phyloP scores from a whole-genome alignment of 2,113 vertebrate species.

The Podarcis cretensis region DNA sequence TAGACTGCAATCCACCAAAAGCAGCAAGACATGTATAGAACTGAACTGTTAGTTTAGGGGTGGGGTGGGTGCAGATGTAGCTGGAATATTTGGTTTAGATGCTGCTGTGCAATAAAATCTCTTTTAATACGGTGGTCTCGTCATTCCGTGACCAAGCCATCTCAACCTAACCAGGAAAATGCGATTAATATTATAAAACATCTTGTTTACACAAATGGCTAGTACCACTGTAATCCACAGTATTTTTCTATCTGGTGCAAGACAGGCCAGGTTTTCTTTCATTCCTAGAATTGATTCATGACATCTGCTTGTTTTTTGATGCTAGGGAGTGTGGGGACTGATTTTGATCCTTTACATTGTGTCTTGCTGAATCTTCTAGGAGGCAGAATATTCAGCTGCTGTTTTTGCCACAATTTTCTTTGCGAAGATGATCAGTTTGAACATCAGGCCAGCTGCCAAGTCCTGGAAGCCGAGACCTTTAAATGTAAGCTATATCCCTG shows the following conservation, averaged over 20 bases:
- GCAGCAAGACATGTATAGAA: neutral
- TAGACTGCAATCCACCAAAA: neutral
- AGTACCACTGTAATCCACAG: neutral
- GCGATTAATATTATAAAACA: neutral
- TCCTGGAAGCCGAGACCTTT: conserved; percentile 96
- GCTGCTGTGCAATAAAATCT: neutral
- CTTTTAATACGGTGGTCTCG: neutral
- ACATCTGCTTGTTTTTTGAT: neutral
- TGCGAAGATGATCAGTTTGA: conserved; percentile 99
- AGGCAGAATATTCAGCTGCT: conserved; percentile 95
- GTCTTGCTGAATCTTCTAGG: conserved; percentile 76
- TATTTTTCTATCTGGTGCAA: conserved; percentile 15
- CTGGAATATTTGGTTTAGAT: neutral
- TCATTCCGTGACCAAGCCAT: neutral
- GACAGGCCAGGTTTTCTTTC: neutral
- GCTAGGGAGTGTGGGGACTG: neutral
- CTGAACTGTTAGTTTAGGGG: neutral
- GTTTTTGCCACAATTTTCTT: conserved; percentile 95
- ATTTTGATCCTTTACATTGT: conserved; percentile 28
- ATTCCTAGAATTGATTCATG: neutral
- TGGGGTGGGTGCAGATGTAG: too few species aligned
- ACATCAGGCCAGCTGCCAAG: conserved; percentile 98
- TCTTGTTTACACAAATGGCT: neutral
- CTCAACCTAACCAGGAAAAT: neutral
- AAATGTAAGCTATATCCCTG: conserved; percentile 88